Evolutionary conservation across 2,113 vertebrate genomes (phyloP), one percentile per base, ranked within the genome.

Genomic region (Vulpes lagopus): DNA sequence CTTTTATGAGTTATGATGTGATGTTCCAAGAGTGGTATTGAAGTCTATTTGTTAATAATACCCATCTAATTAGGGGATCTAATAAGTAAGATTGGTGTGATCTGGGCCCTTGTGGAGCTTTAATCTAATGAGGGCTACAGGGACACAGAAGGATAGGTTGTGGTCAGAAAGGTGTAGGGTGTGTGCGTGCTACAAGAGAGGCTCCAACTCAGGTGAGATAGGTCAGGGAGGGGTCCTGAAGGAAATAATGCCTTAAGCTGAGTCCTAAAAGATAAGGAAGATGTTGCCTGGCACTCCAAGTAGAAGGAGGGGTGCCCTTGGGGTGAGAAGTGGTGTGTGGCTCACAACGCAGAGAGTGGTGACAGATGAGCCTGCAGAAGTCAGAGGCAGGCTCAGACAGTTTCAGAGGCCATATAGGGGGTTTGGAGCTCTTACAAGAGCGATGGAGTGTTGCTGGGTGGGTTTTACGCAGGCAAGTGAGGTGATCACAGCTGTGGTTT

Each of bases 391-490:
- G 32, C 16, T 22, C 8, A 3, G 20, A 11, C 7, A 7, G 0
- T n/a, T 30, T 25, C 2, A 22, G 76, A 83, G 55, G 80, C 57
- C 20, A 0, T 17, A 0, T 4, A 1, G 27, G 14, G 60, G 15
- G 67, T 20, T 35, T 69, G 35, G 35, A 19, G 16, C 30, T 60
- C 78, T 11, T 51, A 2, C 3, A 9, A 32, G 49, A 51, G 35
- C 0, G 0, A 0, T 16, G 32, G 59, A 9, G 15, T 35, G 0
- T 25, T 51, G 16, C 43, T 2, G 17, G 32, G 2, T 19, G 51
- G 22, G 35, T 17, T 43, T 0, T 30, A 5, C n/a, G 43, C 55
- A 62, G 55, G 55, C 25, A 4, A 19, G 43, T 16, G 43, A 86
- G 38, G 11, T 59, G 38, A 30, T 14, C 20, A 11, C 8, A 23